phyloP scores from a whole-genome alignment of 64 coral and sea anemone genomes.

The Acropora tenuis region DNA sequence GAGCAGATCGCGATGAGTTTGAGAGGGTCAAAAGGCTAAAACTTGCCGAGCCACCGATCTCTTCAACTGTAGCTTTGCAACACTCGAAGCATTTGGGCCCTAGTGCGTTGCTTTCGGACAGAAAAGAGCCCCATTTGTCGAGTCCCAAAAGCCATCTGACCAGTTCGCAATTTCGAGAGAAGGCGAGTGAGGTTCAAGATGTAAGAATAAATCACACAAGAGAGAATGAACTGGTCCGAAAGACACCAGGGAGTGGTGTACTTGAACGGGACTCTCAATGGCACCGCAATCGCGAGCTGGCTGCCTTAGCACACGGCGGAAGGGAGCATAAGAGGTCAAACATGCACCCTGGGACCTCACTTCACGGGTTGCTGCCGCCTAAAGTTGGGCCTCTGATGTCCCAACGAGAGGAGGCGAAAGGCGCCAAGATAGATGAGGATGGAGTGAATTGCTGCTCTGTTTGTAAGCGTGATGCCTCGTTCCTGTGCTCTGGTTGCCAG shows the following conservation, averaged over 20 bases:
- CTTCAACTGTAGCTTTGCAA: slow-evolving; percentile 32
- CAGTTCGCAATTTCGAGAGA: slow-evolving; percentile 16
- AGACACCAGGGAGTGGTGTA: slow-evolving; percentile 38
- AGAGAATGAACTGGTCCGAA: slow-evolving; percentile 72
- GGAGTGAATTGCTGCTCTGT: slow-evolving; percentile 81
- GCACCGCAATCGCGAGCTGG: slow-evolving; percentile 75
- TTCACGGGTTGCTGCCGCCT: slow-evolving; percentile 57
- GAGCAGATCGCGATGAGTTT: slow-evolving; percentile 74
- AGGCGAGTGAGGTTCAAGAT: slow-evolving; percentile 10
- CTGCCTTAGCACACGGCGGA: slow-evolving; percentile 51
- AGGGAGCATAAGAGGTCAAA: slow-evolving; percentile 58
- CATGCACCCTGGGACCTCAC: slow-evolving; percentile 9
- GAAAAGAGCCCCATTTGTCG: slow-evolving; percentile 25
- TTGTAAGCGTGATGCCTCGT: slow-evolving; percentile 91
- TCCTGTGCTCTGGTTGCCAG: slow-evolving; percentile 93
- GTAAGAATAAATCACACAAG: slow-evolving; percentile 56
- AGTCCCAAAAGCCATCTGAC: slow-evolving; percentile 40
- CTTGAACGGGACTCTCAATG: slow-evolving; percentile 80
- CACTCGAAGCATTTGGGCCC: slow-evolving; percentile 24
- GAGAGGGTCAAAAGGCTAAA: slow-evolving; percentile 84
- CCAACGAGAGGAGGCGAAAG: slow-evolving; percentile 37
- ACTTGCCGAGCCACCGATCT: slow-evolving; percentile 52
- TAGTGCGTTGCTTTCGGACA: not conserved
- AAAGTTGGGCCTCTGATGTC: slow-evolving; percentile 65
- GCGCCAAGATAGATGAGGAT: slow-evolving; percentile 51